These are phyloP conservation scores for Capreolus pygargus DNA, from an alignment of 2,113 vertebrate genomes.

Conservation along the genomic window DNA sequence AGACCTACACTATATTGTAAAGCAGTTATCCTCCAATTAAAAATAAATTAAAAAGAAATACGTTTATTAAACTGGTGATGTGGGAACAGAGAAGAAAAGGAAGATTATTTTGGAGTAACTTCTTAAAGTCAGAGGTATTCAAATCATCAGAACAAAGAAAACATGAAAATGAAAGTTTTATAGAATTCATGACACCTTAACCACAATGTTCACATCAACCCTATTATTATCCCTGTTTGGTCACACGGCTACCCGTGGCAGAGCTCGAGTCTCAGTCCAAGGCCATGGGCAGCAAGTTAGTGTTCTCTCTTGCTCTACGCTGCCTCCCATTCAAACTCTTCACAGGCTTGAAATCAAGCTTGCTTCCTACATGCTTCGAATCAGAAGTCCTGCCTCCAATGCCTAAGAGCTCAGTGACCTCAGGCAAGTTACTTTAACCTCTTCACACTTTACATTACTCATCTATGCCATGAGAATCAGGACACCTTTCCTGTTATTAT, in stretches of 20 bases:
- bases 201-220: neutral
- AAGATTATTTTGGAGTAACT: conserved; percentile 7
- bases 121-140: conserved; percentile 12
- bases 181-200: neutral
- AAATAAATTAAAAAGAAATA: neutral
- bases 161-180: neutral
- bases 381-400: neutral
- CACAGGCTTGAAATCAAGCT: neutral
- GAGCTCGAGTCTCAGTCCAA: neutral
- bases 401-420: neutral
- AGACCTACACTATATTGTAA: neutral
- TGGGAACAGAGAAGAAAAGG: neutral
- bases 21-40: neutral
- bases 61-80: neutral
- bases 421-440: neutral
- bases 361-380: neutral
- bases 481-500: neutral
- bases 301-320: neutral
- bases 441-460: neutral
- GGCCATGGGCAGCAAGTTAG: neutral
- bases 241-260: neutral
- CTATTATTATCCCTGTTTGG: neutral
- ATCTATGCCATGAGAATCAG: neutral
- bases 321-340: neutral
- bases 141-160: conserved; percentile 37